Evolutionary conservation across 2,888 invertebrate genomes (phyloP).

Genomic region (Agriopis aurantiaria): DNA sequence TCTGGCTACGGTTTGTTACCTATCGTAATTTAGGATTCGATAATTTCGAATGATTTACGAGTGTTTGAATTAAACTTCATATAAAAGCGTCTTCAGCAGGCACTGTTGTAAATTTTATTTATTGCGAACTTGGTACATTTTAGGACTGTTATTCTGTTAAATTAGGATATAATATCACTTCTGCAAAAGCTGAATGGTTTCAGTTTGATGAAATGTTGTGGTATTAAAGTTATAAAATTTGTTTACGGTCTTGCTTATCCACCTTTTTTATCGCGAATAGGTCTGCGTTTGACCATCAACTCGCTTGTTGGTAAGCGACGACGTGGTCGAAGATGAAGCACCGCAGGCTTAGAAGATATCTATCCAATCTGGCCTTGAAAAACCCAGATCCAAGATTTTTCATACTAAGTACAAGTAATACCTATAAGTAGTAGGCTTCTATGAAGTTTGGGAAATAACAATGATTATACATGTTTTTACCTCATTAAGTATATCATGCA

Average conservation of each 20-base stretch:
- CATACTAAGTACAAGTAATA: too few species aligned
- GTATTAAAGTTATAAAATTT: neutral
- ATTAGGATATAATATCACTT: neutral
- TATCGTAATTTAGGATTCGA: constrained; percentile 45
- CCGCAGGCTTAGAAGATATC: too few species aligned
- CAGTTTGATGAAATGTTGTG: neutral
- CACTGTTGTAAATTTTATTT: constrained; percentile 31
- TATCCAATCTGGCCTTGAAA: too few species aligned
- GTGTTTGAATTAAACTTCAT: constrained; percentile 39
- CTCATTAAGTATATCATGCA: too few species aligned
- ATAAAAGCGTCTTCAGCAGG: constrained; percentile 27
- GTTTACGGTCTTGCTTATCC: neutral
- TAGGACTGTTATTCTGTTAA: constrained; percentile 13
- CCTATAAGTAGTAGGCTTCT: too few species aligned
- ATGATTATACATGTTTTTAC: too few species aligned
- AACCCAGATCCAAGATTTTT: too few species aligned
- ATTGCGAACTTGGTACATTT: constrained; percentile 22
- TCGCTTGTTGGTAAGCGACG: too few species aligned
- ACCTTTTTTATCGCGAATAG: too few species aligned
- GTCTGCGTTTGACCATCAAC: too few species aligned
- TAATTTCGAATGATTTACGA: constrained; percentile 46
- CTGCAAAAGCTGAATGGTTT: neutral
- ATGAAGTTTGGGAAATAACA: too few species aligned
- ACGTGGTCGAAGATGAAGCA: too few species aligned
- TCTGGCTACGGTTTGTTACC: constrained; percentile 46